Conservation (phyloP, 1,140 invertebrate species). For the Sinonovacula constricta region DNA sequence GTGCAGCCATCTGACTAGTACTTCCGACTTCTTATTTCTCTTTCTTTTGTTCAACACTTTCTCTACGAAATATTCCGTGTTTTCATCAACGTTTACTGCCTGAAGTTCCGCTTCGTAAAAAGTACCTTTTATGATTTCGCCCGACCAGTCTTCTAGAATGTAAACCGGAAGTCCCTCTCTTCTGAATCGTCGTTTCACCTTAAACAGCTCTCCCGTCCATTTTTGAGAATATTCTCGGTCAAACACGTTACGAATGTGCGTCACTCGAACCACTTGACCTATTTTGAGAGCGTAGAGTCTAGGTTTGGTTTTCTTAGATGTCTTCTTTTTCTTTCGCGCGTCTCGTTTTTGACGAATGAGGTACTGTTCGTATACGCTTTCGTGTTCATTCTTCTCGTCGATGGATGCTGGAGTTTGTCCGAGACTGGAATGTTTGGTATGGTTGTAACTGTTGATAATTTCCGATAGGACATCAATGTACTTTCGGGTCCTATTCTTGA, state of each 20-base stretch:
- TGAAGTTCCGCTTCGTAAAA: conserved; percentile 21
- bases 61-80: conserved; percentile 5
- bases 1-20: not conserved
- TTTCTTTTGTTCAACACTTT: conserved; percentile 17
- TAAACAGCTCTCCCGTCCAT: conserved; percentile 16
- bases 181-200: not conserved
- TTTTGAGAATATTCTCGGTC: conserved; percentile 24
- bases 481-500: conserved; percentile 7
- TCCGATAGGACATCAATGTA: too few relatives aligned
- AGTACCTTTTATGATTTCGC: not conserved
- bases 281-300: not conserved
- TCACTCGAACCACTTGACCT: not conserved
- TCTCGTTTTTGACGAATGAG: not conserved
- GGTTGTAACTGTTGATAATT: conserved; percentile 15
- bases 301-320: too few relatives aligned
- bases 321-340: not conserved
- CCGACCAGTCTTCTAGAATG: conserved; percentile 1
- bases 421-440: not conserved
- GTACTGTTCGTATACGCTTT: conserved; percentile 6
- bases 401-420: not conserved
- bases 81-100: conserved; percentile 1
- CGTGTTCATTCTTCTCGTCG: conserved; percentile 1
- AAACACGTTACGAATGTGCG: too few relatives aligned
- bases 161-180: conserved; percentile 2
- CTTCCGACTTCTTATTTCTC: not conserved